phyloP scores from a whole-genome alignment of 37 sponge, comb jelly and placozoan species.

The Mnemiopsis leidyi region DNA sequence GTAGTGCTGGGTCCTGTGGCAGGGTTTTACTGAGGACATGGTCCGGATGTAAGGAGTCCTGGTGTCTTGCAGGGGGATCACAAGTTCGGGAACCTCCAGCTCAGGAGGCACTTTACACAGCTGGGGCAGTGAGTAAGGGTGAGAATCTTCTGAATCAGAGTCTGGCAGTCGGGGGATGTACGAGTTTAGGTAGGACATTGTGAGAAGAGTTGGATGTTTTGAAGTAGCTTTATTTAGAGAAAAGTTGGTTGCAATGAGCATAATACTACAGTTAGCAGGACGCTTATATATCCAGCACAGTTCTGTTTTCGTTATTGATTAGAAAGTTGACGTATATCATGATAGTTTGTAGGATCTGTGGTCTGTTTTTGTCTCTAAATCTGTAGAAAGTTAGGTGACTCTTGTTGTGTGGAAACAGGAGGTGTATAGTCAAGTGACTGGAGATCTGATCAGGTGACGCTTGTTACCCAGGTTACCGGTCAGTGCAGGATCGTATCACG shows the following conservation, averaged over 20 bases:
- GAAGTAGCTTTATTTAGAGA: neutral
- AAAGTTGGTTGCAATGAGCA: neutral
- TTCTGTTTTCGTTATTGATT: neutral
- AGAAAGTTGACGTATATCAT: neutral
- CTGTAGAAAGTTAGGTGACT: neutral
- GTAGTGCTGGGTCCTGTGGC: neutral
- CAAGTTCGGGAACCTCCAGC: conserved; percentile 36
- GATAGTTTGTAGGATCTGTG: neutral
- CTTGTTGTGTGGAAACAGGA: neutral
- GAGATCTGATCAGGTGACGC: neutral
- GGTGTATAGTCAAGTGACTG: neutral
- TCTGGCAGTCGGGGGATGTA: neutral
- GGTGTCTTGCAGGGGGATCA: neutral
- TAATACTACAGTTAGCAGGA: neutral
- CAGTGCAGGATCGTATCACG: neutral
- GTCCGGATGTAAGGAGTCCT: neutral
- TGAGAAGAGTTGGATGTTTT: too few species aligned
- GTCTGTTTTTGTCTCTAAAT: neutral
- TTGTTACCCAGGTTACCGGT: neutral
- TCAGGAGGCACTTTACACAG: conserved; percentile 22
- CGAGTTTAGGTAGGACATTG: neutral
- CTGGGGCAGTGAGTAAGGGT: neutral
- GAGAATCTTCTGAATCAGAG: neutral
- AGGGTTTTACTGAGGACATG: neutral
- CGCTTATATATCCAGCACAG: neutral